Percentiles rank a stretch among this genome's conserved stretches.
Evolutionary conservation across 2,888 invertebrate genomes (phyloP).

Genomic region (Anorthoa munda): DNA sequence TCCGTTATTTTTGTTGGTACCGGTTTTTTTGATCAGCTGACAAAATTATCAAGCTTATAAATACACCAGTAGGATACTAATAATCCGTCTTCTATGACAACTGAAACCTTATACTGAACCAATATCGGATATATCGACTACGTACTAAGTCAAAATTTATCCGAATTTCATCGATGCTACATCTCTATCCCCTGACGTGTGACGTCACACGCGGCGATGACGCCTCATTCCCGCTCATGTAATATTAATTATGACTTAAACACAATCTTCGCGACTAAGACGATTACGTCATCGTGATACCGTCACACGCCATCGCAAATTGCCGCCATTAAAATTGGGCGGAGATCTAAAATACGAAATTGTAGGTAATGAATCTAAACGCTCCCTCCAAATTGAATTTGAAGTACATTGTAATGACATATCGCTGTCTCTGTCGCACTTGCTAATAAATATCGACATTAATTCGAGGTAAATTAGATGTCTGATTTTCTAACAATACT

Average conservation of each 20-base stretch:
- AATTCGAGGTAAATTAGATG: constrained; percentile 56
- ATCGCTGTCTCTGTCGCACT: constrained; percentile 63
- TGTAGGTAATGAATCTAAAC: constrained; percentile 76
- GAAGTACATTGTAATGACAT: constrained; percentile 70
- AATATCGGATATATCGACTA: constrained; percentile 3
- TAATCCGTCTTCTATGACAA: not conserved
- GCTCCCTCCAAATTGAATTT: constrained; percentile 74
- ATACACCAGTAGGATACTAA: not conserved
- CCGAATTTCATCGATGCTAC: constrained; percentile 12
- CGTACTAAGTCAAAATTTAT: constrained; percentile 18
- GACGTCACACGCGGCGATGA: constrained; percentile 23
- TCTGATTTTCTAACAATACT: constrained; percentile 34
- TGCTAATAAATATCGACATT: constrained; percentile 64
- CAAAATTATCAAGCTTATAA: not conserved
- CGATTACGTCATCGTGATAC: constrained; percentile 75
- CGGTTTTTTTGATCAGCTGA: not conserved
- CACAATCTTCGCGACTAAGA: constrained; percentile 66
- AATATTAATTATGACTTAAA: constrained; percentile 67
- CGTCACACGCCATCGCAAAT: constrained; percentile 80
- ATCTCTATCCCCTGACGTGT: constrained; percentile 21
- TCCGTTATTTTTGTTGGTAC: not conserved
- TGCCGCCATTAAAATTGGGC: constrained; percentile 82
- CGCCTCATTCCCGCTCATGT: constrained; percentile 54
- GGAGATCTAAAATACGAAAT: constrained; percentile 79
- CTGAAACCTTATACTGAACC: not conserved